Evolutionary conservation across 2,797 vertebrate genomes (phyloP), one percentile per base, ranked within the genome.

Genomic region (Melanotaenia parkinsoni): DNA sequence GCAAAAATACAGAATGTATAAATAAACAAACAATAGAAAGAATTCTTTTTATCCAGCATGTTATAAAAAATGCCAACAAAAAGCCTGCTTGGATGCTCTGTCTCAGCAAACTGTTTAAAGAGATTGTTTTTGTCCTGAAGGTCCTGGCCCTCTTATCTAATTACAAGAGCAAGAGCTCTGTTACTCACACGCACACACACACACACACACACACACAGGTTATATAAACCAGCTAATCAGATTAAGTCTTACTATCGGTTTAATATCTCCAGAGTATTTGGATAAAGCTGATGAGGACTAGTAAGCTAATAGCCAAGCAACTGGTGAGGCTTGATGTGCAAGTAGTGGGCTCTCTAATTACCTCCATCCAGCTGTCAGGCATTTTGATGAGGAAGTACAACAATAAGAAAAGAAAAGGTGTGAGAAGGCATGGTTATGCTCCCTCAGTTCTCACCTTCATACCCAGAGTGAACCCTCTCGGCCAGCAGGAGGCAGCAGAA

Each of bases 401-500:
- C 18, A 45, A 45, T 2, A 4, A 45, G 7, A 45, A 20, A 20
- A 45, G 6, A 20, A 7, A 45, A 20, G 2, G 38, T 11, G 24
- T 9, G 26, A 30, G 14, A 33, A 51, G 16, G 20, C 3, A 22
- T 37, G 12, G 3, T 13, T 26, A 16, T 54, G 4, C 24, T 6
- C n/a, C 7, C 18, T 38, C 24, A 28, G 20, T 9, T 20, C 77
- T 93, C 91, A 98, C 98, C 98, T 95, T 99, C 98, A 14, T 99
- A 99, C 54, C 97, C 98, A 1, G 98, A 99, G 92, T 98, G 98
- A 40, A 99, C 96, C 77, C 96, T 93, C 80, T 99, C 97, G 0
- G 97, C 98, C 91, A 99, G 95, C 87, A 99, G 89, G 75, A 99
- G 94, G 85, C 98, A 99, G 95, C 97, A 98, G 82, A 97, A 95